Conservation (phyloP, 2,888 invertebrate genomes). For the Lasioglossum calceatum region DNA sequence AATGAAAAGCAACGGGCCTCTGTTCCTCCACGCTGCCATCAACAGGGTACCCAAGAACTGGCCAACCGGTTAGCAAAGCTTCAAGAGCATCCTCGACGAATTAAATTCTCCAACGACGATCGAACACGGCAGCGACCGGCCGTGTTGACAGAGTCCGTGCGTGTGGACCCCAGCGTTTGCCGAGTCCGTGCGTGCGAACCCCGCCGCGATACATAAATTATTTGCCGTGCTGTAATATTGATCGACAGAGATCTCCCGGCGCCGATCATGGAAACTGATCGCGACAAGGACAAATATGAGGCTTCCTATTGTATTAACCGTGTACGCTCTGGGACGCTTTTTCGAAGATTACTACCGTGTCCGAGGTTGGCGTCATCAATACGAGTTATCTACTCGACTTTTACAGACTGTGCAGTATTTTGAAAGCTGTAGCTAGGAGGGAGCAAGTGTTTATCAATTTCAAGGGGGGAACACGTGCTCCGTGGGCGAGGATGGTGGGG, state of each 20-base stretch:
- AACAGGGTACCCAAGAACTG: neutral
- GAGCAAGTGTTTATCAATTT: neutral
- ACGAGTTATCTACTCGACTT: neutral
- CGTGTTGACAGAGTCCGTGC: neutral
- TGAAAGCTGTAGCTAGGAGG: neutral
- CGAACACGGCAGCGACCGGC: neutral
- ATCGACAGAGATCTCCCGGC: neutral
- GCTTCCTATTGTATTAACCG: neutral
- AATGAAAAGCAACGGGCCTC: constrained; percentile 52
- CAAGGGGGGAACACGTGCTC: neutral
- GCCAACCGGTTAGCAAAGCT: neutral
- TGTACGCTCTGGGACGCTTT: neutral
- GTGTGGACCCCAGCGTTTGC: neutral
- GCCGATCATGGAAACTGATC: neutral
- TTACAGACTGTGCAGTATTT: neutral
- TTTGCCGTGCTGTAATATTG: neutral
- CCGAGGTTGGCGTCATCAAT: neutral
- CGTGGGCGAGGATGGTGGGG: neutral
- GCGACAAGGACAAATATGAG: neutral
- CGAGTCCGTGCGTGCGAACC: neutral
- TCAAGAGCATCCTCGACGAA: neutral
- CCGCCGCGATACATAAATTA: neutral
- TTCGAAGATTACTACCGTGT: neutral
- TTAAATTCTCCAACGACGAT: neutral
- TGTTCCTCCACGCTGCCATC: neutral